Evolutionary conservation across 2,888 invertebrate genomes (phyloP).

Genomic region (Tenthredo distinguenda): DNA sequence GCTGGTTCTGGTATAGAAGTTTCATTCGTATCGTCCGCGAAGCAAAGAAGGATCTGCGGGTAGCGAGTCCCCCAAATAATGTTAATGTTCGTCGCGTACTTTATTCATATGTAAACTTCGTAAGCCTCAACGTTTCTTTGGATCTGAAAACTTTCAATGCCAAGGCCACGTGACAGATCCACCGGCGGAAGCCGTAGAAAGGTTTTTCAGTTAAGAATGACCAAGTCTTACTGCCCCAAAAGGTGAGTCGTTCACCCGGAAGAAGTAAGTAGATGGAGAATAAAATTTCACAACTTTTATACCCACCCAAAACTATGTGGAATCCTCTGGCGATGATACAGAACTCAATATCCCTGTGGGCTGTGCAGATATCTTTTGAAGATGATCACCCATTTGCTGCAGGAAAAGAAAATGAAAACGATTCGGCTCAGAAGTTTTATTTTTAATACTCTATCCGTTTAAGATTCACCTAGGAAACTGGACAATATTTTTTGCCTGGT

Average conservation of each 20-base stretch:
- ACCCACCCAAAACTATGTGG: neutral
- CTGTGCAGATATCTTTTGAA: neutral
- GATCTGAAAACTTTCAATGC: slow-evolving; percentile 43
- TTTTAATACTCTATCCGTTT: neutral
- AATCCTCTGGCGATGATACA: neutral
- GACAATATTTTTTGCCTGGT: too few species aligned
- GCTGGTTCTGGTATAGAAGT: neutral
- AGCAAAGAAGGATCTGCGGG: slow-evolving; percentile 30
- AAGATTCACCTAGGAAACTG: too few species aligned
- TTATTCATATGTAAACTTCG: slow-evolving; percentile 48
- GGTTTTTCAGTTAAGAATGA: slow-evolving; percentile 11
- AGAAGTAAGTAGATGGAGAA: slow-evolving; percentile 8
- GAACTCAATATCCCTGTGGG: neutral
- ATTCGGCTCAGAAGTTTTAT: neutral
- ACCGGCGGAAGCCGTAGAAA: neutral
- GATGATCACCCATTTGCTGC: neutral
- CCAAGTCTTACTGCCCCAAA: neutral
- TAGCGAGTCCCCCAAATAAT: slow-evolving; percentile 16
- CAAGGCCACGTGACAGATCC: slow-evolving; percentile 14
- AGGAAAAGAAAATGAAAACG: neutral
- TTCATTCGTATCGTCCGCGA: slow-evolving; percentile 13
- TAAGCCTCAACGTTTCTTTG: slow-evolving; percentile 30
- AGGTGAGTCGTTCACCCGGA: slow-evolving; percentile 17
- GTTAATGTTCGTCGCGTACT: slow-evolving; percentile 43
- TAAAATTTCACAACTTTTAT: slow-evolving; percentile 12